Evolutionary conservation across 2,113 vertebrate species (phyloP).

Genomic region (Stigmatopora nigra): DNA sequence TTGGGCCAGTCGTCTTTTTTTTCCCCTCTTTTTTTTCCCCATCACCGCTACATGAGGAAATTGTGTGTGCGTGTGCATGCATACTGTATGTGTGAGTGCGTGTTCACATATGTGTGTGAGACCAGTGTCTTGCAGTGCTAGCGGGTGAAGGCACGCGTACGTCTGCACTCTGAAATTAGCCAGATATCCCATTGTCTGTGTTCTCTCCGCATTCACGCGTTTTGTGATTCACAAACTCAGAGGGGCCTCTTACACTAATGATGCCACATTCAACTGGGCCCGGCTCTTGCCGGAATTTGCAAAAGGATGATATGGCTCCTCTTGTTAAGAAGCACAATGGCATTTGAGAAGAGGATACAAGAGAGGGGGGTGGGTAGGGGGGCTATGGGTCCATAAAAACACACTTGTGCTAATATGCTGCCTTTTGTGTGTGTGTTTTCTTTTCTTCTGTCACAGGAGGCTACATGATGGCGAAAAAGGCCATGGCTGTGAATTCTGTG

Average conservation of each 20-base stretch:
- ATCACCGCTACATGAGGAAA: conserved; percentile 46
- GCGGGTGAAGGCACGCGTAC: conserved; percentile 59
- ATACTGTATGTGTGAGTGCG: background rate
- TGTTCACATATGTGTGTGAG: background rate
- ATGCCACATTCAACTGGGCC: conserved; percentile 49
- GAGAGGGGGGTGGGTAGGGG: background rate
- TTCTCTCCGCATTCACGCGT: conserved; percentile 62
- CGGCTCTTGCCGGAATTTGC: conserved; percentile 48
- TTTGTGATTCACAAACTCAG: conserved; percentile 61
- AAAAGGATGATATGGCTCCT: conserved; percentile 43
- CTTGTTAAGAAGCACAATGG: conserved; percentile 52
- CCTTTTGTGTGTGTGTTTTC: conserved; percentile 2
- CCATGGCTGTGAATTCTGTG: conserved; percentile 92
- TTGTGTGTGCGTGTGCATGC: conserved; percentile 19
- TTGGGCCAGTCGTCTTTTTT: conserved; percentile 52
- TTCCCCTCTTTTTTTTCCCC: conserved; percentile 35
- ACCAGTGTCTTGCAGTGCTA: conserved; percentile 49
- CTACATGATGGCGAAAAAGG: conserved; percentile 94
- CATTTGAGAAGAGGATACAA: conserved; percentile 34
- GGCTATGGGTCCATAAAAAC: conserved; percentile 11
- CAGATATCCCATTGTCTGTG: conserved; percentile 67
- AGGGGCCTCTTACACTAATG: conserved; percentile 60
- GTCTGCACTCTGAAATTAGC: conserved; percentile 67
- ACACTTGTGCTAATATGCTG: conserved; percentile 32
- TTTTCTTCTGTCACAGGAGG: conserved; percentile 71